Conservation (phyloP, 2,797 vertebrate species). For the Ptychadena robeensis region DNA sequence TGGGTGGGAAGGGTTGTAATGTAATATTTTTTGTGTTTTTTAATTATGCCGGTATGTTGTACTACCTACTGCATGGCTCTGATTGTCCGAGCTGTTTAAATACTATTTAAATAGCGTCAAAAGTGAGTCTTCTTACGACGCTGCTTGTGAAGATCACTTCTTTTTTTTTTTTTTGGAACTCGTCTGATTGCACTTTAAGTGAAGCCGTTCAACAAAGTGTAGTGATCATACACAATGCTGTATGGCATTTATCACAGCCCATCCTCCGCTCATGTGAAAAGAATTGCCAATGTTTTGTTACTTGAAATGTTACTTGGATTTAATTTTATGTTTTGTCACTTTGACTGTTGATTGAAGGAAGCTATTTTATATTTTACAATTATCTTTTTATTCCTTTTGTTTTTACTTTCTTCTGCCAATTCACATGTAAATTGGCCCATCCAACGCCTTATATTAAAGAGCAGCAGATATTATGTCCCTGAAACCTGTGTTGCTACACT, state of each 20-base stretch:
- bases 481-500: not conserved
- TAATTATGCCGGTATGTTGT: conserved; percentile 74
- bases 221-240: conserved; percentile 9
- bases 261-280: not conserved
- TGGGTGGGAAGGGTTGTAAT: conserved; percentile 61
- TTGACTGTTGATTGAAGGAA: conserved; percentile 12
- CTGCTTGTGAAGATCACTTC: conserved; percentile 64
- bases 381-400: not conserved
- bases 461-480: not conserved
- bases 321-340: not conserved
- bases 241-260: not conserved
- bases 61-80: conserved; percentile 81
- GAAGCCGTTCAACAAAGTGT: conserved; percentile 24
- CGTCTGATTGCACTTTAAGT: conserved; percentile 54
- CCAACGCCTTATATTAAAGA: too few relatives aligned
- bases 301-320: conserved; percentile 43
- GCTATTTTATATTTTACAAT: not conserved
- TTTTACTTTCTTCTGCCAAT: not conserved
- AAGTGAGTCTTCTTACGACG: conserved; percentile 72
- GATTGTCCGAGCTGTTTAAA: conserved; percentile 80
- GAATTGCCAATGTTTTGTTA: conserved; percentile 18
- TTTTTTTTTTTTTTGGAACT: conserved; percentile 1
- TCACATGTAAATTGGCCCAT: not conserved
- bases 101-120: conserved; percentile 78
- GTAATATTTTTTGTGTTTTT: conserved; percentile 71